Base-by-base conservation (phyloP, 2,888 invertebrate species). In the Andricus curvator region DNA sequence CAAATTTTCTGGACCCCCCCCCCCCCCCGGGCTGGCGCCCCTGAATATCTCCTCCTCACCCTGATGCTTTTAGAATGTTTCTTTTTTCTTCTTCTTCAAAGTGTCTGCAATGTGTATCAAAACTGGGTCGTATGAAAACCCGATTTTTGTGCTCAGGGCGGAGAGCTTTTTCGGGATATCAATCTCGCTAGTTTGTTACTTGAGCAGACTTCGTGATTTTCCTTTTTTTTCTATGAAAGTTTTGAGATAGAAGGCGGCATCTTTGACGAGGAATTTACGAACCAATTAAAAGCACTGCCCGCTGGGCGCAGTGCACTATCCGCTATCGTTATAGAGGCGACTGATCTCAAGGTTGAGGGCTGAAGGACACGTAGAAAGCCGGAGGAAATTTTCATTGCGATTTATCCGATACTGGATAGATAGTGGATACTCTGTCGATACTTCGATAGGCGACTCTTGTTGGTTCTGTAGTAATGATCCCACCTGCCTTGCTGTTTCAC, bases 161-260 rank as follows among this genome's bases (percentile, higher is more conserved):
- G 22, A 67, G 67, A 41, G 67, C 56, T 74, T 60, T 33, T 33
- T n/a, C n/a, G 33, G 56, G 33, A 74, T 60, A 74, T 74, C 70
- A 56, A 74, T 74, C 48, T 74, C 51, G 29, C 56, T 51, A 48
- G 51, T 70, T 29, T 60, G 56, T 74, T 56, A n/a, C n/a, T 70
- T 51, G 3, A n/a, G 48, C 51, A 29, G 5, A 56, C 20, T 4
- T 29, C 11, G 22, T 67, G 22, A 56, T 74, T 64, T 64, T 51
- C 29, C 11, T 25, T n/a, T 25, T 70, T 68, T 29, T 17, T 44
- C 70, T 70, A 20, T 41, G 33, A 51, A 74, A 74, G 70, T 74
- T 74, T 74, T 74, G 74, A 56, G 56, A 74, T 74, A 74, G 56
- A 74, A 70, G 74, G 74, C 74, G 74, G 74, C 74, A 74, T 74